phyloP scores from a whole-genome alignment of 2,797 vertebrate genomes.

The Macrochelys suwanniensis region DNA sequence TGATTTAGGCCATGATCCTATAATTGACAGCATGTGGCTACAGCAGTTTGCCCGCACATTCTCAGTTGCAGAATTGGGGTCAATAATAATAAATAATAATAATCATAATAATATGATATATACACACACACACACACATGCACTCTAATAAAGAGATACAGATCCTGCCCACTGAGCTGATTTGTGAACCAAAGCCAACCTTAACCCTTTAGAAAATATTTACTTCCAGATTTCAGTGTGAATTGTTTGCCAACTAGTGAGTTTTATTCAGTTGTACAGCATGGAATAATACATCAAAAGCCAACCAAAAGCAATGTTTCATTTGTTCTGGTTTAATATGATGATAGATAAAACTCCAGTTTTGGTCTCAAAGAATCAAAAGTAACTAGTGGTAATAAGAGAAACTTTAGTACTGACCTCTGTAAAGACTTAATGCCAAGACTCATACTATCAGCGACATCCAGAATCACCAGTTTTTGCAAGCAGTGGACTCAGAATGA shows the following conservation, averaged over 20 bases:
- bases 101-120: background rate
- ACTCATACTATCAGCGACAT: constrained; percentile 41
- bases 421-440: constrained; percentile 22
- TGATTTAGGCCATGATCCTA: background rate
- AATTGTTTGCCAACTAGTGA: constrained; percentile 1
- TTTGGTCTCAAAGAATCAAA: background rate
- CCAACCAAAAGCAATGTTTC: background rate
- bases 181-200: background rate
- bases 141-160: background rate
- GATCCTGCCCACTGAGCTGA: background rate
- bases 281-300: background rate
- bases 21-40: background rate
- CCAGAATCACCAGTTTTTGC: constrained; percentile 61
- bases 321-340: constrained; percentile 31
- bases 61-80: background rate
- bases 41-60: fast-evolving
- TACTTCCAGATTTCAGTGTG: background rate
- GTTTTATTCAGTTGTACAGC: background rate
- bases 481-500: constrained; percentile 66
- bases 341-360: background rate
- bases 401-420: constrained; percentile 40
- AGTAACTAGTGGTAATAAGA: background rate
- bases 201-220: background rate
- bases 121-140: background rate
- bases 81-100: background rate